Evolutionary conservation across 2,888 invertebrate genomes (phyloP), one percentile per base, ranked within the genome.

Genomic region (Lysandra bellargus): DNA sequence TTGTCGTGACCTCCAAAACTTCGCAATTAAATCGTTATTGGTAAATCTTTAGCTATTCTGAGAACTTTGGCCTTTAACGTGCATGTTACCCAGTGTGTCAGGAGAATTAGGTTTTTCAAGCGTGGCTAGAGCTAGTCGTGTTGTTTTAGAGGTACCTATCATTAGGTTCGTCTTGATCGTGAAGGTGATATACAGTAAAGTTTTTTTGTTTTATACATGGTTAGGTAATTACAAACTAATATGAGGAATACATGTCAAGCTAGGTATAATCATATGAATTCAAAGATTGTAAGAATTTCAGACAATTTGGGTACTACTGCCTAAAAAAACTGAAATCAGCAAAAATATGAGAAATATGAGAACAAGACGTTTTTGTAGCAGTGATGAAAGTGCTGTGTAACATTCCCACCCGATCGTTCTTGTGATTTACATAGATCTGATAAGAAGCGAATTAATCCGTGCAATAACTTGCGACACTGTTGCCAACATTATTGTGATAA

Each of bases 401-500:
- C 69, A 69, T 69, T 69, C 69, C 69, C 69, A 69, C 14, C 14
- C 69, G 14, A 30, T 64, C 33, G 64, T 69, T 69, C 69, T 69
- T 37, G 33, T 37, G 12, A 69, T 69, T 69, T 69, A 69, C 69
- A 69, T 69, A 69, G 30, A 69, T 69, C 69, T 37, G 69, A 69
- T 69, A 69, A 69, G 69, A 69, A 69, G 33, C 33, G 69, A 17
- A 69, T 33, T 69, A 69, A 69, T 69, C 5, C 69, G 37, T 33
- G 33, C 69, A 33, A 69, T 17, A 64, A 14, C 61, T 69, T 69
- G 14, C 69, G 33, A 69, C 4, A 69, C 5, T 33, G 69, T 69
- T 69, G 57, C 57, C 57, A 57, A 57, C 57, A 57, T 57, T 57
- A 57, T 57, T 57, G 57, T 57, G 17, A 57, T 49, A 49, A 49